Base-by-base conservation (phyloP, 2,888 invertebrate species). In the Willowsia nigromaculata region DNA sequence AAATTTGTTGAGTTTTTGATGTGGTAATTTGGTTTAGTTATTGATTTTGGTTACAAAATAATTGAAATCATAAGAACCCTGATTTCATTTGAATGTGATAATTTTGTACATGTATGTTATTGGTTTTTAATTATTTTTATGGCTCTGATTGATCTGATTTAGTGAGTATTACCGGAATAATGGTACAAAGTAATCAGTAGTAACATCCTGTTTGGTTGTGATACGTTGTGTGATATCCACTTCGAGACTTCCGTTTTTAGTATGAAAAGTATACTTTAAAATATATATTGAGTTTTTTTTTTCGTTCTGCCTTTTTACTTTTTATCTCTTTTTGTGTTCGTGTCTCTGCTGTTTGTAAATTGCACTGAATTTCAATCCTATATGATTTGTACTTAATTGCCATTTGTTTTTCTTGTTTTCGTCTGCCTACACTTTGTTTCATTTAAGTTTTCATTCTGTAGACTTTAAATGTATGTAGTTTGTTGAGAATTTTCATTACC, bases 161-260 rank as follows among this genome's bases (percentile, higher is more conserved):
- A 88, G 88, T 83, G 88, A 88, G 83, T 88, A 88, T 88, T 88
- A 88, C 88, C 88, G 88, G 88, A 82, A 47, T 62, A 83, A 76
- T 74, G 88, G 33, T 83, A 30, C 82, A 88, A 83, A 83, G 76
- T 88, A 88, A 74, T 74, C 71, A 80, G 56, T 81, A 81, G 22
- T 83, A 83, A 50, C 87, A 43, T 62, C 88, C 88, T 76, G 82
- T 88, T 88, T 82, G 88, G 74, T 88, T 86, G 62, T 83, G 74
- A 62, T 87, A 40, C 62, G 22, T 83, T 81, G 50, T 62, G 85
- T 80, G 86, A 80, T 68, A 86, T 40, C 82, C 59, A 53, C 37
- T 59, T 13, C 81, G 59, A 65, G 82, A 82, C 82, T 88, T 88
- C 88, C 30, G 22, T 83, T 86, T 87, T 83, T 88, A 88, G 88